Conservation (phyloP, 2,888 invertebrate species). For the Tinea pellionella region DNA sequence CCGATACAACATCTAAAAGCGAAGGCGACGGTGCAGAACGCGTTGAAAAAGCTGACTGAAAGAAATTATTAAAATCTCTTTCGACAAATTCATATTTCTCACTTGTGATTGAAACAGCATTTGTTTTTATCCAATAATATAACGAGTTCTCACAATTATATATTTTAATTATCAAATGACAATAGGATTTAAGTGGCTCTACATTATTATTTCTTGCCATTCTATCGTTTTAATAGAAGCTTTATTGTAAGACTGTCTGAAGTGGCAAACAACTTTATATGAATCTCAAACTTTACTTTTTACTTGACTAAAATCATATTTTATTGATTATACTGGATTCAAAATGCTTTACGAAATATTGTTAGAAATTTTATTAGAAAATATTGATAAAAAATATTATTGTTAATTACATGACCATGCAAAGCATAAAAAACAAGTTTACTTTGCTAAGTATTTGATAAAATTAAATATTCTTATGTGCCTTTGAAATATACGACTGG, state of each 20-base stretch:
- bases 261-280: constrained; percentile 31
- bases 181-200: neutral
- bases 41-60: constrained; percentile 66
- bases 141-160: neutral
- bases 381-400: neutral
- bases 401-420: neutral
- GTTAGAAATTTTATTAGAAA: neutral
- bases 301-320: neutral
- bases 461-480: constrained; percentile 59
- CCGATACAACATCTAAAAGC: constrained; percentile 65
- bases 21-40: constrained; percentile 68
- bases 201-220: neutral
- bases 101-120: constrained; percentile 5
- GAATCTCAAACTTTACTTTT: neutral
- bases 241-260: constrained; percentile 33
- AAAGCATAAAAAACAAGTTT: neutral
- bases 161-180: neutral
- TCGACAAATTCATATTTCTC: constrained; percentile 17
- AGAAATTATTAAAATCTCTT: constrained; percentile 45
- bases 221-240: neutral
- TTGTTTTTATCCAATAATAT: neutral
- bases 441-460: neutral
- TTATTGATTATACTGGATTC: no score
- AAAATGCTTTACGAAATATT: neutral
- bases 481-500: constrained; percentile 56